Base-by-base conservation (phyloP, 2,888 invertebrate genomes). In the Crematogaster levior region DNA sequence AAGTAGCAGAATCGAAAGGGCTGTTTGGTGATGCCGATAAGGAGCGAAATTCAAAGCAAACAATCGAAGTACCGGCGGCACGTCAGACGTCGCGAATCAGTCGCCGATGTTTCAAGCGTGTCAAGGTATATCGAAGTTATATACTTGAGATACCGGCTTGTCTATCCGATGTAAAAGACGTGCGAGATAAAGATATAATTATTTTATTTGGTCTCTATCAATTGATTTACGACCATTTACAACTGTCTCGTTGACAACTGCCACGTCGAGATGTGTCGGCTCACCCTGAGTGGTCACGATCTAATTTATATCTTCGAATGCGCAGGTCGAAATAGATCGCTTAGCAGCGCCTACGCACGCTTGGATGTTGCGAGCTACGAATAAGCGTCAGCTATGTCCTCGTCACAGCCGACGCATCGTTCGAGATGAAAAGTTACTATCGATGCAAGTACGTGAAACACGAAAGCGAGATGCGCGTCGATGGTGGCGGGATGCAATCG, bases 1-100 rank as follows among this genome's bases (percentile, higher is more conserved):
- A 97, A 90, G 97, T 97, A 95, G 98, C 98, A 3, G 98, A 98
- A 94, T 96, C 96, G 56, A 96, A 97, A 83, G 97, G 98, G 0
- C 94, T 98, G 85, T 98, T 98, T 93, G 97, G 97, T 2, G 95
- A 94, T 60, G 86, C 91, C 0, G 88, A 90, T 4, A 92, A 90
- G 18, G 88, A 92, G 4, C 80, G 81, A 21, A 83, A 85, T 58
- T 53, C 83, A 15, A 88, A 88, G 21, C 24, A 30, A 27, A 61
- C 61, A 27, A 5, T 6, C 3, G 60, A 63, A 10, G 24, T 63
- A n/a, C 18, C 18, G 9, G 4, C 30, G 12, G 0, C 18, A 12
- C 65, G 37, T 7, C 77, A 56, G n/a, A 6, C 60, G 0, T 30
- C 46, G 30, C 66, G 51, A 9, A 30, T 3, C n/a, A 51, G 18